phyloP scores from a whole-genome alignment of 2,113 vertebrate genomes.

The Ailurus styani region DNA sequence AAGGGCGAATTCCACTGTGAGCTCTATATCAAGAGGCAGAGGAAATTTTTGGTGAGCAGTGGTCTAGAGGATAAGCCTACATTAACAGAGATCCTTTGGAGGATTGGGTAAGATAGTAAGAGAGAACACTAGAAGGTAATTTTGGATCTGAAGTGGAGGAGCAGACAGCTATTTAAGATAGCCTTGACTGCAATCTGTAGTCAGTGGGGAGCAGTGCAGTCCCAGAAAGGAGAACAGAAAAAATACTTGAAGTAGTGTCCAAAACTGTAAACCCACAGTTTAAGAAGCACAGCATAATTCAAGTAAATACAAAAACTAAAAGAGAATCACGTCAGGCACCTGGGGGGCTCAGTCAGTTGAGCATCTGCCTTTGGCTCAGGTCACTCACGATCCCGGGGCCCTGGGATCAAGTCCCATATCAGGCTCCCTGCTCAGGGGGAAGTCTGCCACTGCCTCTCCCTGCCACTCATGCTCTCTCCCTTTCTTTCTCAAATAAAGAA shows the following conservation, averaged over 20 bases:
- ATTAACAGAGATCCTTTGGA: neutral
- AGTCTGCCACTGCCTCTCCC: neutral
- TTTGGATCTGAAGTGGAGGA: neutral
- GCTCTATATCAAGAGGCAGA: neutral
- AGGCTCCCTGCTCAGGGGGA: neutral
- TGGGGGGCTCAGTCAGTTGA: neutral
- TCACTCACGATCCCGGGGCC: neutral
- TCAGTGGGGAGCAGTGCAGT: neutral
- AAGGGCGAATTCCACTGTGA: neutral
- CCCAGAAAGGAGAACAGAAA: neutral
- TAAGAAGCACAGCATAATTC: neutral
- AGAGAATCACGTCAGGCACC: neutral
- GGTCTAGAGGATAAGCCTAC: neutral
- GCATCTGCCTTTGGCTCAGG: neutral
- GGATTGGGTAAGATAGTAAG: too few relatives aligned
- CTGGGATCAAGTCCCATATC: neutral
- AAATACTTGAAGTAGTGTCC: neutral
- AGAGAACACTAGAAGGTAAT: neutral
- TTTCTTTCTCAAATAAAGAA: neutral
- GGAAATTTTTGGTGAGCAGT: neutral
- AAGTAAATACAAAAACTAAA: neutral
- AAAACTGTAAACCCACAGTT: neutral
- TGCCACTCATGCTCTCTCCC: neutral
- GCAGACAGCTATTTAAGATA: neutral
- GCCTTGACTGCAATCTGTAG: neutral